Conservation (phyloP, 1,140 invertebrate species). For the Drosophila varians region DNA sequence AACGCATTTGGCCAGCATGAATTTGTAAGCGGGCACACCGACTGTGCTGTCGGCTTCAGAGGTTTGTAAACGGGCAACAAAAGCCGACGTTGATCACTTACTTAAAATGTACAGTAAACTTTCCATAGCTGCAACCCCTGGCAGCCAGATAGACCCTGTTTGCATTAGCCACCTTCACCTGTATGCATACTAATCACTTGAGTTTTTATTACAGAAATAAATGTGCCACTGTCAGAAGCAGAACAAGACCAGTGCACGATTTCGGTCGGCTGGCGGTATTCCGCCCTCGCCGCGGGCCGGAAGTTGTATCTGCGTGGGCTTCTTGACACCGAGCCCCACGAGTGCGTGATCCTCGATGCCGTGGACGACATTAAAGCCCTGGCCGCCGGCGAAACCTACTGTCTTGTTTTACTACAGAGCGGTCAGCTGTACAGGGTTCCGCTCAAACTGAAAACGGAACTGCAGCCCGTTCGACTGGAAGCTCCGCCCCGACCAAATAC, state of each 20-base stretch:
- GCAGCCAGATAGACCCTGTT: neutral
- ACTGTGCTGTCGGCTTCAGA: slow-evolving; percentile 49
- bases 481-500: slow-evolving; percentile 6
- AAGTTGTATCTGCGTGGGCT: slow-evolving; percentile 50
- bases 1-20: slow-evolving; percentile 83
- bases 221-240: slow-evolving; percentile 3
- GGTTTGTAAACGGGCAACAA: slow-evolving; percentile 47
- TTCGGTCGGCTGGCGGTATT: slow-evolving; percentile 68
- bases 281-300: slow-evolving; percentile 48
- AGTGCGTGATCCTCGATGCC: slow-evolving; percentile 42
- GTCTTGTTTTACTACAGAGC: slow-evolving; percentile 61
- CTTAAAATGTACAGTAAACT: slow-evolving; percentile 12
- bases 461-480: slow-evolving; percentile 56
- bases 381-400: slow-evolving; percentile 57
- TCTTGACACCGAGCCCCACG: slow-evolving; percentile 25
- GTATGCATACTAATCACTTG: slow-evolving; percentile 44
- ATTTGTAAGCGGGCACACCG: slow-evolving; percentile 28
- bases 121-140: neutral
- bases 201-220: slow-evolving; percentile 56
- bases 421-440: slow-evolving; percentile 62
- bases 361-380: slow-evolving; percentile 40
- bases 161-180: neutral
- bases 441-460: slow-evolving; percentile 24
- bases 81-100: slow-evolving; percentile 14
- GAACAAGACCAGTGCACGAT: slow-evolving; percentile 31